Percentiles rank a stretch among this genome's conserved stretches.
phyloP scores from a whole-genome alignment of 1,140 invertebrate species.

The Doryteuthis pealeii region DNA sequence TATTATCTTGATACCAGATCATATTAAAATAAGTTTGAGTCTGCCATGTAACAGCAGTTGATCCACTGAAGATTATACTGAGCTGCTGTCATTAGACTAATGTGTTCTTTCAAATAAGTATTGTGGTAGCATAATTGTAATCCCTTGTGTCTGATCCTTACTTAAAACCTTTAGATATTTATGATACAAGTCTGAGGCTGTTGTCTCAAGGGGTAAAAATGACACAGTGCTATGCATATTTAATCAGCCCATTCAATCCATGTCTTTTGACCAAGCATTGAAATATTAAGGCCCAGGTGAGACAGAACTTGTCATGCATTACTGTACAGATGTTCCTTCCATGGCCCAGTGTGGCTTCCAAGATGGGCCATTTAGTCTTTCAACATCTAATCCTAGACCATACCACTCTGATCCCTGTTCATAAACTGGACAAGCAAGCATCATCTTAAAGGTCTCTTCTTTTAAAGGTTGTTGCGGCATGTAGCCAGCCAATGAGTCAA shows the following conservation, averaged over 20 bases:
- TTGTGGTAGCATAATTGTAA: constrained; percentile 29
- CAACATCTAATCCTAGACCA: constrained; percentile 51
- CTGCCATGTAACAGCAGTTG: constrained; percentile 9
- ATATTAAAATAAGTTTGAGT: constrained; percentile 23
- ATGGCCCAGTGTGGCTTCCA: constrained; percentile 54
- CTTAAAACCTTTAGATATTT: constrained; percentile 19
- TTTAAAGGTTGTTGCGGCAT: constrained; percentile 14
- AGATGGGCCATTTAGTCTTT: constrained; percentile 40
- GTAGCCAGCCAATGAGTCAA: constrained; percentile 28
- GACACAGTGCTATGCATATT: constrained; percentile 37
- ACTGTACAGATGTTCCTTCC: constrained; percentile 51
- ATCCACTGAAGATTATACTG: constrained; percentile 22
- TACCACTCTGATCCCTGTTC: constrained; percentile 46
- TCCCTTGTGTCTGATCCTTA: constrained; percentile 27
- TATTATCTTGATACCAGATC: constrained; percentile 19
- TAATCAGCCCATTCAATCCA: constrained; percentile 49
- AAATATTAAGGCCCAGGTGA: constrained; percentile 49
- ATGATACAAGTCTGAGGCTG: constrained; percentile 3
- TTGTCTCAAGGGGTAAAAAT: constrained; percentile 18
- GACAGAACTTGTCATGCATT: constrained; percentile 37
- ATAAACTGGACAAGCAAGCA: constrained; percentile 38
- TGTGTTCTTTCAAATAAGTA: background rate
- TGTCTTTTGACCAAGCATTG: constrained; percentile 49
- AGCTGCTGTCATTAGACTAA: constrained; percentile 15
- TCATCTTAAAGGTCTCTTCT: constrained; percentile 22